Evolutionary conservation across 2,113 vertebrate genomes (phyloP).

Genomic region (Siphamia tubifer): DNA sequence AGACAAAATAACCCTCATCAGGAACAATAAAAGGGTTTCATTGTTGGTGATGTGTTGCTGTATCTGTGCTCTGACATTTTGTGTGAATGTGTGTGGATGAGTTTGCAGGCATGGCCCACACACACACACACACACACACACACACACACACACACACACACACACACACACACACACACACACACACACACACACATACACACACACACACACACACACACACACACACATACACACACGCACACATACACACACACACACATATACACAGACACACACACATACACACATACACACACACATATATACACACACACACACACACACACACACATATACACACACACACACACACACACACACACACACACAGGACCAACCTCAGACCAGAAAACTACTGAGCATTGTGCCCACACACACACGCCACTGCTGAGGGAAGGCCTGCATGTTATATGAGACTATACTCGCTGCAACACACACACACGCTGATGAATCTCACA

Average conservation of each 20-base stretch:
- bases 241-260: no score
- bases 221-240: no score
- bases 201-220: no score
- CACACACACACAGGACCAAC: slow-evolving; percentile 13
- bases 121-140: slow-evolving; percentile 47
- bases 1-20: not conserved
- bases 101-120: slow-evolving; percentile 38
- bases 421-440: slow-evolving; percentile 27
- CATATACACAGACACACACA: no score
- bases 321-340: no score
- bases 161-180: slow-evolving; percentile 47
- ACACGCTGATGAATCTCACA: slow-evolving; percentile 28
- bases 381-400: slow-evolving; percentile 48
- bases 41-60: not conserved
- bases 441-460: slow-evolving; percentile 41
- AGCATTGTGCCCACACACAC: slow-evolving; percentile 57
- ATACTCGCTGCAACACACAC: slow-evolving; percentile 19
- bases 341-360: slow-evolving; percentile 59
- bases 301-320: no score
- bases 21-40: not conserved
- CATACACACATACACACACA: no score
- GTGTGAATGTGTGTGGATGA: slow-evolving; percentile 16
- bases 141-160: slow-evolving; percentile 47
- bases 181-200: slow-evolving; percentile 47
- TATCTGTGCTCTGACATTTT: not conserved